A percentile compares a stretch with the other conserved stretches of the same genome.
These are phyloP conservation scores for Phortica okadai DNA, from an alignment of 2,888 invertebrate genomes.

Conservation along the genomic window DNA sequence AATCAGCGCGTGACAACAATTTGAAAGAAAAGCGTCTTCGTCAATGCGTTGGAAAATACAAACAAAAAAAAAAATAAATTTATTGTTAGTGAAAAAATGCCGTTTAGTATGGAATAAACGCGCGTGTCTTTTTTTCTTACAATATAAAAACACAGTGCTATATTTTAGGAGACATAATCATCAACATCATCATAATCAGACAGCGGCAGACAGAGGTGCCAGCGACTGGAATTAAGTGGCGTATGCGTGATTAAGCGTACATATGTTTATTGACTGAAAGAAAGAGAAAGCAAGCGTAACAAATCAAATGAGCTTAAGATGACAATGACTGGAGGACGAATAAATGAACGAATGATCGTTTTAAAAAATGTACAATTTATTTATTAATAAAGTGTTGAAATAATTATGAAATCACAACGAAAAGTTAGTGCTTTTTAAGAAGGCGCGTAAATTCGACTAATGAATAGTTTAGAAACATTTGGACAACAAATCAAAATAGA, in stretches of 20 bases:
- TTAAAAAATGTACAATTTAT: too few relatives aligned
- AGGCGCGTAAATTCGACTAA: slow-evolving; percentile 1
- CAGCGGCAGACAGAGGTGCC: too few relatives aligned
- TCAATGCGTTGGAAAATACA: slow-evolving; percentile 15
- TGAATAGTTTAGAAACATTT: slow-evolving; percentile 60
- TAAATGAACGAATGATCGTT: not conserved
- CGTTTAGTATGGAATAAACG: not conserved
- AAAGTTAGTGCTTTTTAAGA: not conserved
- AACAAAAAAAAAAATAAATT: slow-evolving; percentile 8
- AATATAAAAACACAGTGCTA: slow-evolving; percentile 25
- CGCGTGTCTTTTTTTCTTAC: not conserved
- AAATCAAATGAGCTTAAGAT: slow-evolving; percentile 51
- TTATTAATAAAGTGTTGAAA: slow-evolving; percentile 46
- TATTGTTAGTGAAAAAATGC: slow-evolving; percentile 46
- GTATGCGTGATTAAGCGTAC: slow-evolving; percentile 61
- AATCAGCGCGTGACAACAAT: slow-evolving; percentile 38
- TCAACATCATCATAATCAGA: not conserved
- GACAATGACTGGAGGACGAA: slow-evolving; percentile 36
- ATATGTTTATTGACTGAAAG: too few relatives aligned
- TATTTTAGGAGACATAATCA: slow-evolving; percentile 4
- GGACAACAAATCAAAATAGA: slow-evolving; percentile 69
- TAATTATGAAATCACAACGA: slow-evolving; percentile 37
- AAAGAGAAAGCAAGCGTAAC: slow-evolving; percentile 8
- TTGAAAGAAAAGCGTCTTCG: not conserved
- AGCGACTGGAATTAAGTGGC: slow-evolving; percentile 43